Base-by-base conservation (phyloP, 2,888 invertebrate species). In the Tubulanus polymorphus region DNA sequence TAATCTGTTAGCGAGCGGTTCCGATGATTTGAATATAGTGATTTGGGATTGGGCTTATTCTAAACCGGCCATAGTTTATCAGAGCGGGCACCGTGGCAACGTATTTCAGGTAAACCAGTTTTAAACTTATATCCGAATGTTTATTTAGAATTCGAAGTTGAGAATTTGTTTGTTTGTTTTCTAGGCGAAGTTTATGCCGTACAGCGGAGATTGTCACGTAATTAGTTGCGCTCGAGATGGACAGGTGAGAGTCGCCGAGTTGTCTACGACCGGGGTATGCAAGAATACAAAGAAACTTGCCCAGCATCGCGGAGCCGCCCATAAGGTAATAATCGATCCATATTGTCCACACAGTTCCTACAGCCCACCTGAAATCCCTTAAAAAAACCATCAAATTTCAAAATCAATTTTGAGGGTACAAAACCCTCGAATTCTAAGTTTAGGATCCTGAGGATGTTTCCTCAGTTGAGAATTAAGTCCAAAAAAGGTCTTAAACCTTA, bases 21-120 rank as follows among this genome's bases (percentile, higher is more conserved):
- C 94, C 0, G 95, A 96, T 80, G 95, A 96, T 81, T 85, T 88
- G 50, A 84, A 85, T 59, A 86, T 94, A 5, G 85, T 89, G 12
- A 81, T 96, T 10, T 95, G 95, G 95, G 89, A 95, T 75, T 95
- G 94, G 94, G 86, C 89, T 18, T 80, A 83, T 12, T 87, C 87
- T 53, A 85, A 84, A 60, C 81, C 85, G 1, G 76, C 85, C 32
- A 82, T 88, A 63, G 83, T 83, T 2, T 88, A 89, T 68, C 85
- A 86, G 66, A 90, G 90, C 23, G 91, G 91, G 1, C 95, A 95
- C 80, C 84, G 85, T 62, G 86, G 87, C 35, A 94, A 95, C 75
- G 90, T 95, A 53, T 94, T 94, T 79, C 92, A 93, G 77, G 83
- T 80, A 50, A 35, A 45, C 37, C 10, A 25, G 6, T n/a, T n/a